Base-by-base conservation (phyloP, 92 coral and sea anemone genomes). In the Isaurus tuberculatus region DNA sequence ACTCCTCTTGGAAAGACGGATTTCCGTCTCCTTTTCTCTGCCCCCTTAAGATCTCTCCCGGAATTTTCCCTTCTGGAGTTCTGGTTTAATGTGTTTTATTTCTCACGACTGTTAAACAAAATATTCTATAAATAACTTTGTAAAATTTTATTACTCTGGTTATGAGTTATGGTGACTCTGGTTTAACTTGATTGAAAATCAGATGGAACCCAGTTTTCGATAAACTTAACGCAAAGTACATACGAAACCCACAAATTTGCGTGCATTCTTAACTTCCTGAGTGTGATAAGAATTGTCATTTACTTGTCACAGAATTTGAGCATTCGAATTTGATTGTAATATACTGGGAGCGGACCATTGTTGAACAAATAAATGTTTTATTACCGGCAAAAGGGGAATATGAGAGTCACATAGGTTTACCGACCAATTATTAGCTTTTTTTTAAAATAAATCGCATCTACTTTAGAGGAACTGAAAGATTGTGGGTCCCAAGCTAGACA, bases 251-350 rank as follows among this genome's bases (percentile, higher is more conserved):
- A 23, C 44, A 51, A 46, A 48, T 74, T 65, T 53, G 34, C 53
- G 4, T 77, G 53, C 34, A 36, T 22, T 77, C 16, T 19, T 49
- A 22, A 77, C 51, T 77, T 58, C 70, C 70, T 77, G 82, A 61
- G 32, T 40, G 70, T 29, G 82, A 77, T 77, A 77, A 77, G 82
- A 10, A 19, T 31, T 60, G 36, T 36, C 78, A 61, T 5, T 26
- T 22, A 58, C 51, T 77, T 77, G 82, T 77, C 82, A 58, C 58
- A 23, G 14, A 34, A 3, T 5, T 4, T 22, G 34, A 30, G 40
- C 29, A 75, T 43, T 14, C 46, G 11, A 19, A 0, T 17, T 77
- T 58, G 82, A 77, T 67, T 57, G 70, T 70, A 40, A 40, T 40
- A 40, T 55, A 63, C 48, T 20, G 66, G 0, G 19, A 0, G 66